A percentile compares a stretch with the other conserved stretches of the same genome.
These are phyloP conservation scores for Leuciscus idus DNA, from an alignment of 2,113 vertebrate species.

Conservation along the genomic window DNA sequence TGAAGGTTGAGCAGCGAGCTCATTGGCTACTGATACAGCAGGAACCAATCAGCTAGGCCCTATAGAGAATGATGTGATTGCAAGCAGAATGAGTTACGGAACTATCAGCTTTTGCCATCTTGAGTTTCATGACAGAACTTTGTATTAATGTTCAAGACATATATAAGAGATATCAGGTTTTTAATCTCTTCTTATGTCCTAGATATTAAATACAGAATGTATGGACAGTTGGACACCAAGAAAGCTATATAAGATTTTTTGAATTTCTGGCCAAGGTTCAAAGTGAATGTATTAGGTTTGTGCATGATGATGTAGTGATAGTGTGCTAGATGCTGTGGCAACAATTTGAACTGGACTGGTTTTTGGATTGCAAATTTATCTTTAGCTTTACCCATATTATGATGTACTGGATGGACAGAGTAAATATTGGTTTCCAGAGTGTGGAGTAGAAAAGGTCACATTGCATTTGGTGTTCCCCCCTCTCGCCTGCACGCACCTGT, in stretches of 20 bases:
- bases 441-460: slow-evolving; percentile 48
- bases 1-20: too few species aligned
- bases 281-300: neutral
- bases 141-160: slow-evolving; percentile 5
- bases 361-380: neutral
- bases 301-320: neutral
- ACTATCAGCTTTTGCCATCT: too few species aligned
- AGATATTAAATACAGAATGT: slow-evolving; percentile 65
- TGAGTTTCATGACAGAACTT: too few species aligned
- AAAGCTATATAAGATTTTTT: slow-evolving; percentile 61
- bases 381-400: neutral
- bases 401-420: neutral
- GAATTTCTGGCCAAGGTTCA: neutral
- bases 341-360: neutral
- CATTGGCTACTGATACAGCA: too few species aligned
- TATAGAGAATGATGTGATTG: too few species aligned
- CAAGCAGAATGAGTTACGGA: too few species aligned
- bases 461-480: slow-evolving; percentile 27
- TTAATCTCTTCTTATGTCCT: slow-evolving; percentile 57
- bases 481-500: slow-evolving; percentile 38
- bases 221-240: slow-evolving; percentile 59
- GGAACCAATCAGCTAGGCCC: too few species aligned
- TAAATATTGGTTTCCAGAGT: slow-evolving; percentile 31
- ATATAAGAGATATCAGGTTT: slow-evolving; percentile 17
- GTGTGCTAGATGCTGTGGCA: neutral